These are phyloP conservation scores for Calyptomena viridis DNA, from an alignment of 2,113 vertebrate species.

Conservation along the genomic window DNA sequence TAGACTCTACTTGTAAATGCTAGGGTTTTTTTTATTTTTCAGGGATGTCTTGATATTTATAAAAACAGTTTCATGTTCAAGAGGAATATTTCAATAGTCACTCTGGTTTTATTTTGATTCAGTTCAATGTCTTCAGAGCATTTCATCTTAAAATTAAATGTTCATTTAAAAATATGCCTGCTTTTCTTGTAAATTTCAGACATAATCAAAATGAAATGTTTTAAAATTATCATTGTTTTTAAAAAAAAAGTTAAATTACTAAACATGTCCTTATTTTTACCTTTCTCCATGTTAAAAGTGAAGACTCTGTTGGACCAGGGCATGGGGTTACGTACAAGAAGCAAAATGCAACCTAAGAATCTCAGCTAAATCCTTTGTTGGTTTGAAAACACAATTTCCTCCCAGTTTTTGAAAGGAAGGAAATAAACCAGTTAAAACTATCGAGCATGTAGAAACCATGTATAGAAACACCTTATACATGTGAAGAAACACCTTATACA, in stretches of 20 bases:
- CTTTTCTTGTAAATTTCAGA: not conserved
- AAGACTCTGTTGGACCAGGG: not conserved
- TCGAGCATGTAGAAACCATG: not conserved
- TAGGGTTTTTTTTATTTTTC: not conserved
- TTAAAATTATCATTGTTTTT: not conserved
- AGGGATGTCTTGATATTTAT: not conserved
- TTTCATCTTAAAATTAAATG: not conserved
- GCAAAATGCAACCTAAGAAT: not conserved
- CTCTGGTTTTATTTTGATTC: not conserved
- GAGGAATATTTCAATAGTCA: not conserved
- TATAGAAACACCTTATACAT: not conserved
- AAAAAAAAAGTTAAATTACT: not conserved
- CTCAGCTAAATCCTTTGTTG: not conserved
- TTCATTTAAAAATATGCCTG: not conserved
- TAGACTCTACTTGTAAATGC: not conserved
- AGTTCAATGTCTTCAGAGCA: not conserved
- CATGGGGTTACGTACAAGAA: not conserved
- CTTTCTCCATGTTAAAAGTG: not conserved
- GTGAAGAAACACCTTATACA: rapidly evolving
- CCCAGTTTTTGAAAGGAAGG: not conserved
- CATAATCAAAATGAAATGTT: not conserved
- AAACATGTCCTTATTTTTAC: not conserved
- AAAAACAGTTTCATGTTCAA: not conserved
- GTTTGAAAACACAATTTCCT: not conserved
- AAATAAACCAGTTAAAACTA: not conserved